Evolutionary conservation across 2,888 invertebrate genomes (phyloP).

Genomic region (Diarsia rubi): DNA sequence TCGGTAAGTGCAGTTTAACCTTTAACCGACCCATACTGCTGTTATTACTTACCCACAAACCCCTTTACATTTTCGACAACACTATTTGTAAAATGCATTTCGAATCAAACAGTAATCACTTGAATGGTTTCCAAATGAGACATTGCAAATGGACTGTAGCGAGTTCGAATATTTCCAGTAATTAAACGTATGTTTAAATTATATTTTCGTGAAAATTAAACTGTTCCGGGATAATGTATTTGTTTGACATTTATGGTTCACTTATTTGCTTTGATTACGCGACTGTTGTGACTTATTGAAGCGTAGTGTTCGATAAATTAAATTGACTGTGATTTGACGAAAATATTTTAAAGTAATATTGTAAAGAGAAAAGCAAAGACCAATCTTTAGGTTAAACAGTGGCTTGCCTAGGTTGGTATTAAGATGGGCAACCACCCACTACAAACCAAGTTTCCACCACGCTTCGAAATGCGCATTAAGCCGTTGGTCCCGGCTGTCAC

Average conservation of each 20-base stretch:
- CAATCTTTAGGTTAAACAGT: too few species aligned
- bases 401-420: too few species aligned
- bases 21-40: background rate
- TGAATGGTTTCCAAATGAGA: background rate
- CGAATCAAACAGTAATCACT: background rate
- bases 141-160: slow-evolving; percentile 6
- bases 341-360: background rate
- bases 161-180: slow-evolving; percentile 18
- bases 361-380: background rate
- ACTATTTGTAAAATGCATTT: slow-evolving; percentile 16
- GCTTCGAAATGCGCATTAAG: too few species aligned
- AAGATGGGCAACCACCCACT: too few species aligned
- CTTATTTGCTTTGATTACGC: background rate
- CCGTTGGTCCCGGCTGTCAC: too few species aligned
- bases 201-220: slow-evolving; percentile 19
- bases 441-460: too few species aligned
- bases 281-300: background rate
- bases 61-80: background rate
- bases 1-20: background rate
- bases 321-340: background rate
- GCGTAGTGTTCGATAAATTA: background rate
- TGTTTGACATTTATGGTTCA: background rate
- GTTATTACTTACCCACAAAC: background rate
- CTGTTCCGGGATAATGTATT: slow-evolving; percentile 16
- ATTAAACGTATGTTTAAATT: slow-evolving; percentile 17